These are phyloP conservation scores for Pseudocheirus occidentalis DNA, from an alignment of 2,797 vertebrate genomes.

Conservation along the genomic window DNA sequence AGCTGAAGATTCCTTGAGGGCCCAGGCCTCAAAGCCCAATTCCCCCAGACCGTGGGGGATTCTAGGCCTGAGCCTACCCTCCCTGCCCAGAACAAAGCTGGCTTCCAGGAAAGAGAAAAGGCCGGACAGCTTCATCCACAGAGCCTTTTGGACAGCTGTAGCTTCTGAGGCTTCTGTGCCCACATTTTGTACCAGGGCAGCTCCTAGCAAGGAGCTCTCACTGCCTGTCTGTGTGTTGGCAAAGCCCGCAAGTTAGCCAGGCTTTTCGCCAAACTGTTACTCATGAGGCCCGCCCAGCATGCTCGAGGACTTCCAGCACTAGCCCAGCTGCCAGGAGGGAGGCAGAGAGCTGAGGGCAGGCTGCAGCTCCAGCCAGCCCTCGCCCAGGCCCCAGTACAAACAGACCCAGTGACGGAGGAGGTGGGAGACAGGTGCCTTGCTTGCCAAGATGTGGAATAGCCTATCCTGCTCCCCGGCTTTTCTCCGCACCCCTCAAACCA, in stretches of 20 bases:
- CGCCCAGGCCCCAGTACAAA: not conserved
- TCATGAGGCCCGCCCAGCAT: not conserved
- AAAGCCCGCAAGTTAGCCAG: not conserved
- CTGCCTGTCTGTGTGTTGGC: not conserved
- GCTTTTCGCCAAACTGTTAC: not conserved
- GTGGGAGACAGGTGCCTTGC: not conserved
- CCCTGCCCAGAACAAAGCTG: slow-evolving; percentile 13
- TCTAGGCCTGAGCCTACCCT: slow-evolving; percentile 7
- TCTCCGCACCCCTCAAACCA: not conserved
- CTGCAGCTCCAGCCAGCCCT: not conserved
- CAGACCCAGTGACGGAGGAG: not conserved
- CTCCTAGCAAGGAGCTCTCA: not conserved
- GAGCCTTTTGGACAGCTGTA: slow-evolving; percentile 15
- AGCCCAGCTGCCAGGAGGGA: not conserved
- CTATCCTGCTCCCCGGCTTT: not conserved
- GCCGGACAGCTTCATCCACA: not conserved
- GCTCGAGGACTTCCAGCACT: not conserved
- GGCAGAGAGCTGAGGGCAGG: not conserved
- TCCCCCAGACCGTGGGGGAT: not conserved
- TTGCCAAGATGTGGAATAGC: not conserved
- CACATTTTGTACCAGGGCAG: slow-evolving; percentile 15
- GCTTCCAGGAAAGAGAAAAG: slow-evolving; percentile 43
- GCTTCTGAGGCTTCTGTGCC: not conserved
- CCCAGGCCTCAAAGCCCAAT: no score
- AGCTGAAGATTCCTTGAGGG: not conserved